Conservation (phyloP, 2,797 vertebrate species). For the Simalia tracyae region DNA sequence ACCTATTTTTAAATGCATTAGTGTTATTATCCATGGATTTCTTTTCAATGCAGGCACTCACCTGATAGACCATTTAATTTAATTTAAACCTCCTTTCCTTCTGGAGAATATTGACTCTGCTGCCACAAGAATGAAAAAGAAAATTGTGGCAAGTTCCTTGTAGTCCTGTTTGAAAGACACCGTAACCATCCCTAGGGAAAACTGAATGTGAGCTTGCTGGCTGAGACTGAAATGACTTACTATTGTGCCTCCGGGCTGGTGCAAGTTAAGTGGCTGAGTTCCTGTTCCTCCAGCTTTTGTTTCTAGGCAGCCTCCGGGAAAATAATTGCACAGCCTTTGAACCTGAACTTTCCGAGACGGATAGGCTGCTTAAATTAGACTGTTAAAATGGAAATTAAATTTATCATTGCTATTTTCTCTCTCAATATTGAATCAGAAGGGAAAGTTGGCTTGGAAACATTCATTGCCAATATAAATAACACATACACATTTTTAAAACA, state of each 20-base stretch:
- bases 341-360: conserved; percentile 16
- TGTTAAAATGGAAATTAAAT: conserved; percentile 32
- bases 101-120: conserved; percentile 10
- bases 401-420: conserved; percentile 22
- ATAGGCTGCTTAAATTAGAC: conserved; percentile 32
- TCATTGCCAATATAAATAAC: not conserved
- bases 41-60: not conserved
- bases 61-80: conserved; percentile 25
- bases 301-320: conserved; percentile 22
- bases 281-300: conserved; percentile 20
- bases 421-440: conserved; percentile 8
- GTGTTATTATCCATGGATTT: conserved; percentile 1
- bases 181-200: conserved; percentile 12
- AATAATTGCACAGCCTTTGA: conserved; percentile 33
- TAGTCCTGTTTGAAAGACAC: conserved; percentile 10
- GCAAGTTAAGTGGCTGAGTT: conserved; percentile 26
- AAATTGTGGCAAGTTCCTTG: conserved; percentile 11
- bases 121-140: conserved; percentile 5
- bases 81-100: conserved; percentile 17
- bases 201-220: conserved; percentile 17
- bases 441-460: conserved; percentile 4
- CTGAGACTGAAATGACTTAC: conserved; percentile 19
- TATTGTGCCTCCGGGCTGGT: conserved; percentile 30
- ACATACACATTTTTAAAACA: not conserved
- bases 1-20: conserved; percentile 5